Base-by-base conservation (phyloP, 2,113 vertebrate species). In the Burhinus oedicnemus region DNA sequence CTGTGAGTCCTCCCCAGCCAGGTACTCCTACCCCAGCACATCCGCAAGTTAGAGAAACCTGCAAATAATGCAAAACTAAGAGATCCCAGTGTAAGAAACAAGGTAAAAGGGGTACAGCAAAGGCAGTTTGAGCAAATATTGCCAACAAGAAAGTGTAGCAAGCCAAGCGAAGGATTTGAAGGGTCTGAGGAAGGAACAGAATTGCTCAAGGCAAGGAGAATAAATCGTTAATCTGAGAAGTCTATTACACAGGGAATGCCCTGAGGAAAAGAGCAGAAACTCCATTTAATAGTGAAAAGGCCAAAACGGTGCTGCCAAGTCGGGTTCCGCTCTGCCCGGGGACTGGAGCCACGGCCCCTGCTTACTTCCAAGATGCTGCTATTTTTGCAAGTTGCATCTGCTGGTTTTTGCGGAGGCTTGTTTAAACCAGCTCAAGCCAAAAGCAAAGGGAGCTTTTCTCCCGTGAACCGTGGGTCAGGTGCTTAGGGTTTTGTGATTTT, bases 351-450 rank as follows among this genome's bases (percentile, higher is more conserved):
- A 61, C 4, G 9, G 88, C 82, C 92, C 83, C 90, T 91, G 68
- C 81, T 90, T 45, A n/a, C 74, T 95, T 94, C 83, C 79, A 92
- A 93, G 85, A 83, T 75, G 85, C 84, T 93, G 83, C 83, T 96
- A 36, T 89, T 82, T 95, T 90, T 90, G 91, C 90, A n/a, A 17
- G 83, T 79, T 40, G 89, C 45, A 61, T 94, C 91, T 76, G 87
- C 87, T 85, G 93, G 47, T 38, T 86, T 84, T 49, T 69, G 66
- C 89, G 85, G 91, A 40, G 93, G 36, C 62, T 95, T 60, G 36
- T 93, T 92, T 32, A 44, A 84, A 79, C 88, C 78, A 0, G 8
- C 88, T 36, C 19, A 49, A 58, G 91, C 62, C 82, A 80, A 68
- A 83, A 70, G 58, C 15, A 0, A 32, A 74, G 64, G 80, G 19